Evolutionary conservation across 2,113 vertebrate species (phyloP), one percentile per base, ranked within the genome.

Genomic region (Pleuronectes platessa): DNA sequence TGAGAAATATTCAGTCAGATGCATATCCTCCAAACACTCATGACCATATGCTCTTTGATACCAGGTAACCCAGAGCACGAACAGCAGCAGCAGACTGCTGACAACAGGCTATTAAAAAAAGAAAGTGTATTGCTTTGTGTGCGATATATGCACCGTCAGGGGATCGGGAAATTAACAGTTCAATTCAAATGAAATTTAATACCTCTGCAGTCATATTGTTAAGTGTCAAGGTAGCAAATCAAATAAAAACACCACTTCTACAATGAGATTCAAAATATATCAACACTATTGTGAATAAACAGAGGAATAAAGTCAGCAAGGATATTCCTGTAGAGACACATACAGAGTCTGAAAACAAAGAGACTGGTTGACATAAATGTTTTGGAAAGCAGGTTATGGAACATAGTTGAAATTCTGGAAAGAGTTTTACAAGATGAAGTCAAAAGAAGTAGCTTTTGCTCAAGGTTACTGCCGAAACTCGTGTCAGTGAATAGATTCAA

Each of bases 71-170:
- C 40, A 42, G 11, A 47, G 60, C 60, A 47, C 61, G 60, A 74
- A 68, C 47, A 40, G 53, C 23, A 61, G 64, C 61, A 58, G 64
- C 56, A 70, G 40, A 74, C 68, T 54, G 68, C 68, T 83, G 61
- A 73, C 58, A 78, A 76, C 59, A 23, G 55, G 26, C 20, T 74
- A 61, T 76, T 73, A 73, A 81, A 67, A 23, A 72, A 51, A 67
- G 13, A 66, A 62, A 64, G 18, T 45, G n/a, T 31, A 70, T 61
- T 83, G 76, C 54, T 74, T 78, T 77, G 61, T 42, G 53, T 45
- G 70, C 58, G 68, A 58, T 17, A 68, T 69, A 80, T 71, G 53
- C 54, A 68, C 72, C 9, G 14, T 74, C 55, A 61, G 62, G 40
- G 56, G 26, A 61, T 10, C 69, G 24, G 56, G 23, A 56, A 66